These are phyloP conservation scores for Caenorhabditis uteleia DNA, from an alignment of 2,888 invertebrate species.

Conservation along the genomic window DNA sequence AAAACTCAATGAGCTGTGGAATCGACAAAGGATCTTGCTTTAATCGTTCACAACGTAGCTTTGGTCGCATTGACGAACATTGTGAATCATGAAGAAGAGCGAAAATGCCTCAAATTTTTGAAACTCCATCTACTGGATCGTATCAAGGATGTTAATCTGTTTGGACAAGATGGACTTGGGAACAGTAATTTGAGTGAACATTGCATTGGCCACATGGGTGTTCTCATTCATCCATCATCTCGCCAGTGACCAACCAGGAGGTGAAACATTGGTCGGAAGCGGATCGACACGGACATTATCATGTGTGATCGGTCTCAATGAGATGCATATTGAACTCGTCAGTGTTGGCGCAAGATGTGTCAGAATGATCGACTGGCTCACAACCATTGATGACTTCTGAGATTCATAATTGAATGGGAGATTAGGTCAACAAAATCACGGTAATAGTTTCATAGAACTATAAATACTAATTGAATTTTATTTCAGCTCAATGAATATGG, in stretches of 20 bases:
- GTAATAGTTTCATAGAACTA: conserved; percentile 3
- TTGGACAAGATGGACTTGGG: conserved; percentile 76
- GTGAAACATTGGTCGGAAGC: conserved; percentile 82
- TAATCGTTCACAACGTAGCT: conserved; percentile 82
- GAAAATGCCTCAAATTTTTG: conserved; percentile 78
- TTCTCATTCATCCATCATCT: conserved; percentile 88
- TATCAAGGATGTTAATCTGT: conserved; percentile 87
- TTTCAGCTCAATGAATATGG: too few relatives aligned
- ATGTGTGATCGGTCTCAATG: conserved; percentile 86
- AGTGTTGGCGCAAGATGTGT: conserved; percentile 80
- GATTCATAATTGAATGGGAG: conserved; percentile 80
- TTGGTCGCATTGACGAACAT: conserved; percentile 84
- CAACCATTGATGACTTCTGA: conserved; percentile 86
- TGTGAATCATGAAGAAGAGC: conserved; percentile 79
- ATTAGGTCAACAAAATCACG: conserved; percentile 79
- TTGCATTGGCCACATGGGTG: conserved; percentile 81
- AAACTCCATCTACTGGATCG: conserved; percentile 84
- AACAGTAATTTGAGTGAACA: conserved; percentile 58
- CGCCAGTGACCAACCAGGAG: conserved; percentile 75
- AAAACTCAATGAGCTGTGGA: conserved; percentile 26
- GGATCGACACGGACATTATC: conserved; percentile 89
- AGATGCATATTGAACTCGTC: conserved; percentile 83
- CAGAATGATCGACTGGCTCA: conserved; percentile 86
- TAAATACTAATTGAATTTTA: too few relatives aligned
- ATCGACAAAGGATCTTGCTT: conserved; percentile 10